Evolutionary conservation across 2,888 invertebrate genomes (phyloP), one percentile per base, ranked within the genome.

Genomic region (Matsumyia berberina): DNA sequence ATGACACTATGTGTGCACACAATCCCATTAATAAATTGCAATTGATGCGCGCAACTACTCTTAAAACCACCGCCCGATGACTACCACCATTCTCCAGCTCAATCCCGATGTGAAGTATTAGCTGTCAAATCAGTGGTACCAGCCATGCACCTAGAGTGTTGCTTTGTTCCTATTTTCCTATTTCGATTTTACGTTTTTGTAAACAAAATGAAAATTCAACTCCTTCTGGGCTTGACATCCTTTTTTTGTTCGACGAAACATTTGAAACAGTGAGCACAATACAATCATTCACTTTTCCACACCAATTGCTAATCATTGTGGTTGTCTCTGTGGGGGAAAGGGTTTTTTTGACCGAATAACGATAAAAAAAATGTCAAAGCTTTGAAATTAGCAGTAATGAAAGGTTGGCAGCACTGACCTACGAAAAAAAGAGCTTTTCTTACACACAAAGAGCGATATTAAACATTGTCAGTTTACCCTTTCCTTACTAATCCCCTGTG

Each of bases 101-200:
- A 42, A 15, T 49, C 46, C 12, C 33, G 15, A 24, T 46, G n/a
- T 55, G 55, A 37, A 72, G 57, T 33, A 64, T 81, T 69, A 76
- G 69, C 64, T 76, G 81, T 76, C 76, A 76, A 76, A 64, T 69
- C 69, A 81, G n/a, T 81, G 24, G 24, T 74, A 62, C 69, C 80
- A 81, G 76, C 76, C 57, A 55, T 24, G 7, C 24, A 15, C 37
- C n/a, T 49, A 42, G 35, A 15, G 49, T 46, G 17, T 67, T 58
- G 39, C 42, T 29, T 24, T 60, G n/a, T 53, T 39, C 19, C 17
- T 53, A 24, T 49, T 49, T 58, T n/a, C n/a, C n/a, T 33, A 51
- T 35, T 37, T 39, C n/a, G 15, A 12, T 44, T 57, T 60, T n/a
- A n/a, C n/a, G n/a, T n/a, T 53, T 53, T 60, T 69, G 35, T 49